phyloP scores from a whole-genome alignment of 2,113 vertebrate species.

The Rhodinocichla rosea region DNA sequence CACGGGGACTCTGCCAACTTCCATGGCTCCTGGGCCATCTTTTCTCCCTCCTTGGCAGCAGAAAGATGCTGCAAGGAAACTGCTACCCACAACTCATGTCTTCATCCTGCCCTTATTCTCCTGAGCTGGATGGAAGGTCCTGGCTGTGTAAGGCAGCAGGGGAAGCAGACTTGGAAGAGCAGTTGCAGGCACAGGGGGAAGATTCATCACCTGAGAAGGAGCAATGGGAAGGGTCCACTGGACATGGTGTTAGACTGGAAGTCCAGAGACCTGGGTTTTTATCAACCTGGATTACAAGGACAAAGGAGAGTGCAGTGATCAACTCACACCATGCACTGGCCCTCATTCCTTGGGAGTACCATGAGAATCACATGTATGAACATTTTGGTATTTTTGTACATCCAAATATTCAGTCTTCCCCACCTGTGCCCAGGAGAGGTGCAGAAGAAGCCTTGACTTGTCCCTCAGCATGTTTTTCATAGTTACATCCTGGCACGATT shows the following conservation, averaged over 20 bases:
- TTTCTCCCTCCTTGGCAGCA: neutral
- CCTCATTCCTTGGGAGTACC: neutral
- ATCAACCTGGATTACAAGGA: neutral
- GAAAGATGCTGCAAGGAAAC: neutral
- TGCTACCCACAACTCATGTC: neutral
- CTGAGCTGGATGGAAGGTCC: neutral
- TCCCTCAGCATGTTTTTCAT: neutral
- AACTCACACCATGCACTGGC: neutral
- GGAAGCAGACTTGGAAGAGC: neutral
- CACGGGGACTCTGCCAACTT: constrained; percentile 15
- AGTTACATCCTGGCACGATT: neutral
- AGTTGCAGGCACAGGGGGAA: neutral
- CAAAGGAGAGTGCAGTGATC: neutral
- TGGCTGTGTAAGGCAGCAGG: neutral
- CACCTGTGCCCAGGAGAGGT: neutral
- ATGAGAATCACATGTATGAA: neutral
- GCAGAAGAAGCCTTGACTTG: neutral
- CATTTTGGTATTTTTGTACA: neutral
- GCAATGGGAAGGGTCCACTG: neutral
- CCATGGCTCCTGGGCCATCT: neutral
- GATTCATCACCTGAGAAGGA: neutral
- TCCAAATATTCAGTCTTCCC: neutral
- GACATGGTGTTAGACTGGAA: neutral
- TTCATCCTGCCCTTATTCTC: neutral
- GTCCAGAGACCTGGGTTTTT: neutral